Base-by-base conservation (phyloP, 2,888 invertebrate species). In the Orgyia antiqua region DNA sequence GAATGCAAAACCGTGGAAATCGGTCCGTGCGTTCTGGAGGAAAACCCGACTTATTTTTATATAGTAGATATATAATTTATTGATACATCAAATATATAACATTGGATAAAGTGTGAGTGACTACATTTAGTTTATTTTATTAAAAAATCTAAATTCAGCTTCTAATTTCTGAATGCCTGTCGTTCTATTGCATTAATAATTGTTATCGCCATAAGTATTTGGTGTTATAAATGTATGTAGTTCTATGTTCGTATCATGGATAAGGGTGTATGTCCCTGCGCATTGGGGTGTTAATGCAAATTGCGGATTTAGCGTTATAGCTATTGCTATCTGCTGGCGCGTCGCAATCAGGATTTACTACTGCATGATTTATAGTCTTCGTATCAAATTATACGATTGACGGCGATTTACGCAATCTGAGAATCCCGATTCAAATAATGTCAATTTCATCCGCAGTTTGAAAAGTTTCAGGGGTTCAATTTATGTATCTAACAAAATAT, bases 401-500 rank as follows among this genome's bases (percentile, higher is more conserved):
- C 17, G 2, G 15, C 13, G 31, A 39, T 26, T 39, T 19, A 24
- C 13, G 10, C 10, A 24, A 29, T 18, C 13, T n/a, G 11, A 19
- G 10, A 10, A n/a, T 4, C 12, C 20, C 20, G 13, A 11, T 1
- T 1, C 24, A 32, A 30, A 39, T 39, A 34, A 25, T 38, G 43
- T 25, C 6, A 12, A 15, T 27, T 37, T 31, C 30, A 24, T 32
- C n/a, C 8, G 13, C 29, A 31, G 33, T 45, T 46, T 47, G 11
- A 23, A 15, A 42, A 50, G 34, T 41, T 46, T 49, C 51, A 53
- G 53, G 46, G 51, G 47, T 48, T 40, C 45, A 59, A 61, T 59
- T 66, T 65, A 66, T 67, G 62, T 60, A 68, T 64, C 58, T 62
- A 62, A 61, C 66, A 74, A 77, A 23, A 82, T 78, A 82, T 82